Evolutionary conservation across 2,888 invertebrate species (phyloP).

Genomic region (Mythimna vitellina): DNA sequence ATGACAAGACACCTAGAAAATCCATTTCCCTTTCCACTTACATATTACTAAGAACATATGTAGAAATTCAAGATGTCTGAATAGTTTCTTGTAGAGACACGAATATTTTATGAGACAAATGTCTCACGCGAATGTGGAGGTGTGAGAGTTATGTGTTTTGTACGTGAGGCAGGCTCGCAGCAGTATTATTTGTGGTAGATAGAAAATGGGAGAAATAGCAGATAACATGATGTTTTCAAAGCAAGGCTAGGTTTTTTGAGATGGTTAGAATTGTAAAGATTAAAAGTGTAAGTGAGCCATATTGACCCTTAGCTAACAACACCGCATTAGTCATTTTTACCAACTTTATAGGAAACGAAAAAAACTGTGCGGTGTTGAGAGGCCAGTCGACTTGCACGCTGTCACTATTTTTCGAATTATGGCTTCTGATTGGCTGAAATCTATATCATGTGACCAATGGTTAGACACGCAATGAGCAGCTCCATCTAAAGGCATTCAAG

Average conservation of each 20-base stretch:
- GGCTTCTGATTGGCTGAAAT: too few species aligned
- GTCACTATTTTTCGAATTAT: too few species aligned
- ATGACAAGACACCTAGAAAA: slow-evolving; percentile 18
- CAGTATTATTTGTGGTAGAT: background rate
- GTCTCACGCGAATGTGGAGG: slow-evolving; percentile 30
- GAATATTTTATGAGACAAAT: slow-evolving; percentile 66
- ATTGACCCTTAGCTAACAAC: too few species aligned
- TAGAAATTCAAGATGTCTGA: slow-evolving; percentile 45
- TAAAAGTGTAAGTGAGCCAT: too few species aligned
- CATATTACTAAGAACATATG: slow-evolving; percentile 34
- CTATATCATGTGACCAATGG: too few species aligned
- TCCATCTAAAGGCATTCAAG: too few species aligned
- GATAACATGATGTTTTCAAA: background rate
- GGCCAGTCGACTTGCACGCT: too few species aligned
- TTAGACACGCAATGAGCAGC: too few species aligned
- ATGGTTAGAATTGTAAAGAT: background rate
- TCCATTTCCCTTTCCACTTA: slow-evolving; percentile 13
- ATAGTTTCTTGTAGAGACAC: slow-evolving; percentile 43
- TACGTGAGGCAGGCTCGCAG: slow-evolving; percentile 36
- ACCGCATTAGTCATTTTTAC: too few species aligned
- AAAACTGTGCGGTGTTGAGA: too few species aligned
- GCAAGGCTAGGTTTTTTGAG: background rate
- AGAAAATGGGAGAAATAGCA: background rate
- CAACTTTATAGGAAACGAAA: too few species aligned
- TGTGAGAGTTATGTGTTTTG: slow-evolving; percentile 38